phyloP scores from a whole-genome alignment of 2,888 invertebrate species.

The Apamea anceps region DNA sequence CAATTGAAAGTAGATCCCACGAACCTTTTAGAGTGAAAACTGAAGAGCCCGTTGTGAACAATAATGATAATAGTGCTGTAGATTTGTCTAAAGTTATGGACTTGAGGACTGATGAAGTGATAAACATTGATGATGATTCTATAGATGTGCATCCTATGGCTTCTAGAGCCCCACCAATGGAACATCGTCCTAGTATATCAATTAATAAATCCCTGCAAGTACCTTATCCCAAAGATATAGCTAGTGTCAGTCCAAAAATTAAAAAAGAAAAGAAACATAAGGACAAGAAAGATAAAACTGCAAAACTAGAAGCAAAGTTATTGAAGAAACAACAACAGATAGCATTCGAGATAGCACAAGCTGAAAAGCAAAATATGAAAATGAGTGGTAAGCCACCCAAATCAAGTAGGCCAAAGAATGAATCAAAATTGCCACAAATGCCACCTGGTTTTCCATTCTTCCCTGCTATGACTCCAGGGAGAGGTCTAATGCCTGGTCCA shows the following conservation, averaged over 20 bases:
- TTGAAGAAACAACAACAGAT: slow-evolving; percentile 86
- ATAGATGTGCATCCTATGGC: slow-evolving; percentile 79
- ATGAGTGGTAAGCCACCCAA: slow-evolving; percentile 80
- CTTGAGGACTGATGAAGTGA: slow-evolving; percentile 88
- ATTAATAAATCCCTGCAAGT: slow-evolving; percentile 86
- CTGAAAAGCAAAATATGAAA: slow-evolving; percentile 83
- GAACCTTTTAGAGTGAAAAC: slow-evolving; percentile 80
- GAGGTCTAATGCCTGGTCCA: slow-evolving; percentile 90
- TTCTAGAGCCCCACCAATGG: slow-evolving; percentile 72
- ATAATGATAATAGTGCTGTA: slow-evolving; percentile 88
- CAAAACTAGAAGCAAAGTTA: slow-evolving; percentile 86
- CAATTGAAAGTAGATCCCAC: slow-evolving; percentile 75
- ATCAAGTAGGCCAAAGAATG: slow-evolving; percentile 84
- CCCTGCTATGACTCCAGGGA: slow-evolving; percentile 85
- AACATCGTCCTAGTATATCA: slow-evolving; percentile 82
- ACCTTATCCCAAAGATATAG: slow-evolving; percentile 88
- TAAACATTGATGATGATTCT: slow-evolving; percentile 88
- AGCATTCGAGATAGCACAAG: slow-evolving; percentile 84
- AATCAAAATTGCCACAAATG: slow-evolving; percentile 83
- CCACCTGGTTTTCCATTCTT: slow-evolving; percentile 88
- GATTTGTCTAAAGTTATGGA: slow-evolving; percentile 88
- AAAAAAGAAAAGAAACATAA: slow-evolving; percentile 91
- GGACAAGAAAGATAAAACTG: slow-evolving; percentile 88
- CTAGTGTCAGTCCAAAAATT: slow-evolving; percentile 90
- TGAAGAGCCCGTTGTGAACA: slow-evolving; percentile 86